Conservation (phyloP, 1,140 invertebrate genomes). For the Euschistus heros region DNA sequence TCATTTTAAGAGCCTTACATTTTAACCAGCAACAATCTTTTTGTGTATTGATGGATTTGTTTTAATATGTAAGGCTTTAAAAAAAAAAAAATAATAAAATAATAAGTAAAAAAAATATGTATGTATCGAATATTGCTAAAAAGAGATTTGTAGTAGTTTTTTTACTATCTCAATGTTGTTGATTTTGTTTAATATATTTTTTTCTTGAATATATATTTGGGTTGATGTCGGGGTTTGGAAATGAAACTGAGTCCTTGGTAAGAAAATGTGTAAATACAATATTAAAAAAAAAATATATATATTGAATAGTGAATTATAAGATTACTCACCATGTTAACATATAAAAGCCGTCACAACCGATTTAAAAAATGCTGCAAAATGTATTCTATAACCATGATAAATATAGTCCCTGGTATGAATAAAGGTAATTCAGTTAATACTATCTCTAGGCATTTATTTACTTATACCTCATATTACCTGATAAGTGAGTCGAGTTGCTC, state of each 20-base stretch:
- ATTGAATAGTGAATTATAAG: neutral
- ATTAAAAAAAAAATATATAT: too few species aligned
- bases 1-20: constrained; percentile 5
- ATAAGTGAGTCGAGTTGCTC: too few species aligned
- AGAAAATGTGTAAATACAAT: neutral
- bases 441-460: neutral
- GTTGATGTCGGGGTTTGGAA: constrained; percentile 7
- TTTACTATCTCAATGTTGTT: constrained; percentile 13
- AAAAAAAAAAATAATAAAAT: neutral
- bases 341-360: too few species aligned
- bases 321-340: too few species aligned
- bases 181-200: constrained; percentile 4
- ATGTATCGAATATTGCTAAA: neutral
- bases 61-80: constrained; percentile 12
- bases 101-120: neutral
- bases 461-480: too few species aligned
- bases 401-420: neutral
- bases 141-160: constrained; percentile 9
- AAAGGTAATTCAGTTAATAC: constrained; percentile 3
- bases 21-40: constrained; percentile 1
- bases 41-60: neutral
- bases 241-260: constrained; percentile 5
- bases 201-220: neutral
- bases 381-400: neutral
- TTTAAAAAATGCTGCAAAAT: neutral